Evolutionary conservation across 1,140 invertebrate genomes (phyloP).

Genomic region (Aplysia californica): DNA sequence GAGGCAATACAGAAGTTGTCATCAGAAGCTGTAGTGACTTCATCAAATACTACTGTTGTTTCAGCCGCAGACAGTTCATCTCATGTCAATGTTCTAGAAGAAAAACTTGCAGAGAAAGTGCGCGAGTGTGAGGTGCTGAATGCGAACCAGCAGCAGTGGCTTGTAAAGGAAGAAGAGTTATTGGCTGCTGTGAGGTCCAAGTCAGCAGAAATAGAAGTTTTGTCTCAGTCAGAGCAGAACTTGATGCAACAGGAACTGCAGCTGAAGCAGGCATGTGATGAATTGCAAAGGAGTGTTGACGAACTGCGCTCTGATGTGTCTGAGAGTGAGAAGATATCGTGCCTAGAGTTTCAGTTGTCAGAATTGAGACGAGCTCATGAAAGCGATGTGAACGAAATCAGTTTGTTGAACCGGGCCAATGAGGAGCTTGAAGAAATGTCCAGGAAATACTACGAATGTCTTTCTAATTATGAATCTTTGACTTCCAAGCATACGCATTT

Average conservation of each 20-base stretch:
- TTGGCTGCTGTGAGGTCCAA: no score
- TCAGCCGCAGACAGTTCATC: no score
- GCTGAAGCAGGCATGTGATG: no score
- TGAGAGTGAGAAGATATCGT: not conserved
- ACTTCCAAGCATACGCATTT: not conserved
- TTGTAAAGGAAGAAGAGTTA: no score
- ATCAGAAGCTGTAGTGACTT: no score
- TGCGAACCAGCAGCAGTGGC: not conserved
- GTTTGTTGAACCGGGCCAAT: not conserved
- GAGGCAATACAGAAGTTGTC: not conserved
- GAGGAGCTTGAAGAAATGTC: not conserved
- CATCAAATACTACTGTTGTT: no score
- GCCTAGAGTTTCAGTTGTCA: constrained; percentile 1
- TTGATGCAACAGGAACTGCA: no score
- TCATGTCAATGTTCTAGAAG: not conserved
- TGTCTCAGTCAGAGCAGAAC: no score
- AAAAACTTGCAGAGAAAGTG: not conserved
- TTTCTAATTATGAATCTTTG: not conserved
- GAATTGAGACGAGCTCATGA: not conserved
- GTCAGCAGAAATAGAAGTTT: no score
- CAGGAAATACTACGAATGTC: not conserved
- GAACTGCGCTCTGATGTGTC: not conserved
- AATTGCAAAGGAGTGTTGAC: no score
- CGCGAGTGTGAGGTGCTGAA: not conserved
- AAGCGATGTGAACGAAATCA: not conserved